Percentiles rank a stretch among this genome's conserved stretches.
These are phyloP conservation scores for Melinopterus prodromus DNA, from an alignment of 2,888 invertebrate species.

Conservation along the genomic window DNA sequence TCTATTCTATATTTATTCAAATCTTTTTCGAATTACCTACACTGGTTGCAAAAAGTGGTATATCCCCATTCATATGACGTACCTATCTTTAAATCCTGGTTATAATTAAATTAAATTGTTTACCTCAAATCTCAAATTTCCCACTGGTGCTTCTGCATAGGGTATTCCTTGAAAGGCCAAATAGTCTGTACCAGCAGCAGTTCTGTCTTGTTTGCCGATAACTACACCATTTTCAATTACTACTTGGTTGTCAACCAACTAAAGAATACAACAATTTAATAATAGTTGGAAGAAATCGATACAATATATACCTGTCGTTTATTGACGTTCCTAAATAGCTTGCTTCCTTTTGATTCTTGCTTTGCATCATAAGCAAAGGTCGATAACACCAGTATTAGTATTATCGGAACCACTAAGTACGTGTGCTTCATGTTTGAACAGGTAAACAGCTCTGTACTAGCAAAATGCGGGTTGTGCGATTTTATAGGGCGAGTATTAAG, in stretches of 20 bases:
- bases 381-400: not conserved
- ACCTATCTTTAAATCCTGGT: too few species aligned
- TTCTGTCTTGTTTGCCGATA: not conserved
- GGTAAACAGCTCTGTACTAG: too few species aligned
- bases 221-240: not conserved
- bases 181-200: not conserved
- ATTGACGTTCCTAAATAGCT: not conserved
- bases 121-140: constrained; percentile 22
- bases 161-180: constrained; percentile 16
- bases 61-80: too few species aligned
- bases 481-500: too few species aligned
- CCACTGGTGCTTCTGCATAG: constrained; percentile 17
- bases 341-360: not conserved
- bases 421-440: too few species aligned
- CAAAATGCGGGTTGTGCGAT: too few species aligned
- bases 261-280: not conserved
- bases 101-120: too few species aligned
- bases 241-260: not conserved
- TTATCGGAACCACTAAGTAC: not conserved
- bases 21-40: too few species aligned
- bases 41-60: too few species aligned
- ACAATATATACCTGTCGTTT: not conserved
- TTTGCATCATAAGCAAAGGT: not conserved
- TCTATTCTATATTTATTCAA: too few species aligned
- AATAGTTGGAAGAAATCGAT: not conserved